Base-by-base conservation (phyloP, 2,113 vertebrate species). In the Bubo bubo region DNA sequence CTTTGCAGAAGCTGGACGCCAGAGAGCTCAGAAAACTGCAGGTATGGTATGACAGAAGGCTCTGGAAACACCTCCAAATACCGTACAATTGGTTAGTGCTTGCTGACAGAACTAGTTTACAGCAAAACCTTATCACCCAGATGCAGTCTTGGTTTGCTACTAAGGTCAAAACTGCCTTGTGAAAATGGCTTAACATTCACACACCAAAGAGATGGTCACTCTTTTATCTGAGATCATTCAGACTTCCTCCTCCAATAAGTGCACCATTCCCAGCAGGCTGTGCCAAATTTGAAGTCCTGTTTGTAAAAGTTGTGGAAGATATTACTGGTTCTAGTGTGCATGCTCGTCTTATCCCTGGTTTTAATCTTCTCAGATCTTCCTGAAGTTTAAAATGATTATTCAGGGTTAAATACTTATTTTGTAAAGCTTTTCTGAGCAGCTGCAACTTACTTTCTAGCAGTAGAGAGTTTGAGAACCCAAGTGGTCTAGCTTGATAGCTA, bases 1-100 rank as follows among this genome's bases (percentile, higher is more conserved):
- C 79, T 98, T 99, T 63, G 99, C 99, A 2, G 99, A 99, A 80
- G 99, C 99, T 0, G 99, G 99, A 1, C 98, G 98, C 4, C 97
- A 98, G 32, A 97, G 99, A 92, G 98, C 98, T 0, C 98, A 98
- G 47, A 99, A 98, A 86, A 98, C 97, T 4, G 97, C 99, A 97
- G 99, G 99, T 99, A 97, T 8, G 32, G 32, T 11, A 2, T 5
- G 32, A 30, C 3, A 39, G 37, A 32, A 23, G 3, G 2, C 8
- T 15, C 59, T 27, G 35, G n/a, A 26, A 83, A 30, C 0, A 0
- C n/a, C 71, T 53, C 34, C 12, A 5, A 14, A n/a, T 58, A 9
- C 30, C 23, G 5, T 26, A 6, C 30, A 14, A 7, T 16, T 26
- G 18, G 3, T 49, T 67, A 21, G 26, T 52, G 34, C 37, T 82